Evolutionary conservation across 1,140 invertebrate species (phyloP).

Genomic region (Notospermus geniculatus): DNA sequence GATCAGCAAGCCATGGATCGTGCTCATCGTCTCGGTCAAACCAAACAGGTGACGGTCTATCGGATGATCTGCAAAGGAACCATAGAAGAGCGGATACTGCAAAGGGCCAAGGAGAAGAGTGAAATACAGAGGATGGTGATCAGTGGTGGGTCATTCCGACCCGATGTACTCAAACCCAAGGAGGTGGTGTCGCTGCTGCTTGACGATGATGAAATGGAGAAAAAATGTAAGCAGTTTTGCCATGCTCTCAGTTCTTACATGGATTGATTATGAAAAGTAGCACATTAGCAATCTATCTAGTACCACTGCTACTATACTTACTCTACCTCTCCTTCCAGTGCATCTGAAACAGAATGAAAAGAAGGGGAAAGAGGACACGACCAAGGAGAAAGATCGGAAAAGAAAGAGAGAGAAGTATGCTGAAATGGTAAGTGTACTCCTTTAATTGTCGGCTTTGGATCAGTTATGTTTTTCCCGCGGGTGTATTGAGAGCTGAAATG

Average conservation of each 20-base stretch:
- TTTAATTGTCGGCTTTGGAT: too few relatives aligned
- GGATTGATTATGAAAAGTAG: too few relatives aligned
- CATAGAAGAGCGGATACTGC: constrained; percentile 89
- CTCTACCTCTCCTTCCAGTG: constrained; percentile 49
- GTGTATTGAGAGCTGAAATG: too few relatives aligned
- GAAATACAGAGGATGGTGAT: constrained; percentile 96
- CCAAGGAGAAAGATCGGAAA: constrained; percentile 48
- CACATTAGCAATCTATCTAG: too few relatives aligned
- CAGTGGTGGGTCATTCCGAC: constrained; percentile 92
- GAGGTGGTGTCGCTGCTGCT: constrained; percentile 92
- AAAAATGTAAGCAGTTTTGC: constrained; percentile 89
- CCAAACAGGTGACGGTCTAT: constrained; percentile 61
- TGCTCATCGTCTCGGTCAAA: constrained; percentile 50
- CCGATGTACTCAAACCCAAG: constrained; percentile 91
- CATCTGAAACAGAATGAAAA: constrained; percentile 57
- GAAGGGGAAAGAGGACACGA: constrained; percentile 45
- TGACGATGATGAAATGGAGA: constrained; percentile 93
- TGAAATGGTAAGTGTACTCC: constrained; percentile 35
- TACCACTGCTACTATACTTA: too few relatives aligned
- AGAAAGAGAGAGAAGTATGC: constrained; percentile 32
- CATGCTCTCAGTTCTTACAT: too few relatives aligned
- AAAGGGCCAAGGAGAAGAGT: constrained; percentile 88
- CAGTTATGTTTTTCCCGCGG: too few relatives aligned
- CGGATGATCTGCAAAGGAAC: constrained; percentile 81
- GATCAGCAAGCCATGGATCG: constrained; percentile 73